Base-by-base conservation (phyloP, 2,113 vertebrate genomes). In the Nothobranchius furzeri region DNA sequence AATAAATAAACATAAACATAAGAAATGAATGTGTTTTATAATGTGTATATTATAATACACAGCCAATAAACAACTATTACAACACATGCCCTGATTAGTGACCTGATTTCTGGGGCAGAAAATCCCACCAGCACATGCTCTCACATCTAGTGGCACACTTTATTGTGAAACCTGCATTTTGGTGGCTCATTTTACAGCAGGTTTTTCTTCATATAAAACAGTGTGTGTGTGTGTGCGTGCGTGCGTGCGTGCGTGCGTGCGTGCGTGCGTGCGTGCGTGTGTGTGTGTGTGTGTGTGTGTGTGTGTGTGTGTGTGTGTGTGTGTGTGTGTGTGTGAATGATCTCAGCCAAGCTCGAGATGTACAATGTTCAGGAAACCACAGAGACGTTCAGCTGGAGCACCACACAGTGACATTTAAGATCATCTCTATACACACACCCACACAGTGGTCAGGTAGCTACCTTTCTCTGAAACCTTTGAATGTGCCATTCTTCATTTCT, bases 311-410 rank as follows among this genome's bases (percentile, higher is more conserved):
- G 25, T 30, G 25, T 30, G 12, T 50, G 37, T 40, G 37, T 62
- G 50, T 65, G 51, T 64, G 79, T 25, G 49, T 60, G 3, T 65
- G 17, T 60, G 12, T 65, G 56, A 60, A 52, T 62, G 79, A 73
- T 63, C 55, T 81, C 17, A 48, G 51, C 37, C 8, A 30, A 70
- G 45, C 58, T 47, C 2, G 37, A 72, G 73, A 75, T 64, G 74
- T 47, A 46, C 70, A 68, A 71, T 73, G 68, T 81, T 84, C 85
- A 89, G 87, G 87, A 89, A 89, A 81, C 87, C 87, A 81, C 87
- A 83, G 37, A 82, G 36, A 73, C 72, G 58, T 63, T 65, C 73
- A 12, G 40, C 67, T 70, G 37, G 35, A 73, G 58, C 60, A 2
- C 53, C 62, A 64, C 64, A 73, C 64, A 51, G 7, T 85, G 83